phyloP scores from a whole-genome alignment of 2,113 vertebrate species.

The Silurus meridionalis region DNA sequence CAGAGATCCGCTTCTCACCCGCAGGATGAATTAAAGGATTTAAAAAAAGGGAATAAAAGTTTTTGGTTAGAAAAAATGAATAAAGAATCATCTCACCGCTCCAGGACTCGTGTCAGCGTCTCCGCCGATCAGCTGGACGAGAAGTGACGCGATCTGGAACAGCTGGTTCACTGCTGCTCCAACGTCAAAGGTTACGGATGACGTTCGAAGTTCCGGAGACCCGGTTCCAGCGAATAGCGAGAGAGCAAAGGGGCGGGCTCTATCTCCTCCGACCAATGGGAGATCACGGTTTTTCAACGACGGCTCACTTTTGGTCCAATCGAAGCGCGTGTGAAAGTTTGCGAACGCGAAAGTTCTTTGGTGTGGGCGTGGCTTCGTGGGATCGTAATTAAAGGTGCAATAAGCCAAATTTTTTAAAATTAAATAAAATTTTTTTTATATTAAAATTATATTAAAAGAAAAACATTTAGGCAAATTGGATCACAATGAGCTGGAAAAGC shows the following conservation, averaged over 20 bases:
- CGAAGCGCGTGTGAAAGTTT: constrained; percentile 41
- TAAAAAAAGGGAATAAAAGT: neutral
- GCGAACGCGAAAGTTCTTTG: constrained; percentile 31
- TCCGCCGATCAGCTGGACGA: constrained; percentile 93
- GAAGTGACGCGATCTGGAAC: constrained; percentile 80
- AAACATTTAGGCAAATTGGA: too few relatives aligned
- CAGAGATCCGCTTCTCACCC: neutral
- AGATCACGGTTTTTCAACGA: constrained; percentile 1
- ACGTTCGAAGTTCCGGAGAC: constrained; percentile 60
- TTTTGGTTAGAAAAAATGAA: neutral
- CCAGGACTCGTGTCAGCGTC: constrained; percentile 72
- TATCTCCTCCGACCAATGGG: constrained; percentile 14
- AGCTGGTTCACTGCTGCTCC: constrained; percentile 69
- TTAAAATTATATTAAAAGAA: too few relatives aligned
- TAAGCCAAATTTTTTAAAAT: neutral
- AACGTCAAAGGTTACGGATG: constrained; percentile 60
- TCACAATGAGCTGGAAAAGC: too few relatives aligned
- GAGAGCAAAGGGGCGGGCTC: constrained; percentile 17
- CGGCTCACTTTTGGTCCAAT: constrained; percentile 38
- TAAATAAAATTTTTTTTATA: too few relatives aligned
- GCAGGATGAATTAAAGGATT: neutral
- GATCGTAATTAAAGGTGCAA: neutral
- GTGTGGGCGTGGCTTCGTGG: neutral
- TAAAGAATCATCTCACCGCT: constrained; percentile 27
- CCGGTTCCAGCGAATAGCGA: constrained; percentile 45